Conservation (phyloP, 2,888 invertebrate genomes). For the Ormia ochracea region DNA sequence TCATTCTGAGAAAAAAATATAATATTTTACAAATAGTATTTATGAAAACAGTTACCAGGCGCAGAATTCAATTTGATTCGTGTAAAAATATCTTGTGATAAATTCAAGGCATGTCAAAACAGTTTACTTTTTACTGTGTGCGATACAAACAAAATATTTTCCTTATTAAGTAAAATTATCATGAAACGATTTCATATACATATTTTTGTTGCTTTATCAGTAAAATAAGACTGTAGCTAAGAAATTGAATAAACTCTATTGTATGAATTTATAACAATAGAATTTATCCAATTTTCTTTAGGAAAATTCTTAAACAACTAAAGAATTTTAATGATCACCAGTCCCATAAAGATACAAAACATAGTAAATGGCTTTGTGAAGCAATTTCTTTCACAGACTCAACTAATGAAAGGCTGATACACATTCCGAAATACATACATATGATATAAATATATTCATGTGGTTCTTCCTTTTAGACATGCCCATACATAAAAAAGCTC, state of each 20-base stretch:
- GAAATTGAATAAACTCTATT: slow-evolving; percentile 53
- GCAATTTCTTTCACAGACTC: slow-evolving; percentile 36
- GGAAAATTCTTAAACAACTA: slow-evolving; percentile 46
- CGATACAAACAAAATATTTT: background rate
- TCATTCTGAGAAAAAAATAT: too few species aligned
- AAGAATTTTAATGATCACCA: slow-evolving; percentile 59
- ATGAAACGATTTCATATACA: background rate
- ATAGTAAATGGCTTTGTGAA: slow-evolving; percentile 20
- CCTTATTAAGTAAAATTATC: slow-evolving; percentile 5
- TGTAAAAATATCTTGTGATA: too few species aligned
- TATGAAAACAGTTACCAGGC: too few species aligned
- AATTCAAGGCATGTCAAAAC: background rate
- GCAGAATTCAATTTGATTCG: too few species aligned
- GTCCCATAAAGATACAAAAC: slow-evolving; percentile 43
- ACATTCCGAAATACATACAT: slow-evolving; percentile 6
- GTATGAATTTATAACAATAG: slow-evolving; percentile 33
- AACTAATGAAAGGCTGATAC: background rate
- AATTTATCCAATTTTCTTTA: slow-evolving; percentile 56
- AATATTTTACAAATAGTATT: too few species aligned
- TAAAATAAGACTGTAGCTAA: slow-evolving; percentile 43
- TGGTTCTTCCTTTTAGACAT: slow-evolving; percentile 19
- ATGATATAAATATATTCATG: slow-evolving; percentile 22
- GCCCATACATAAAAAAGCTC: slow-evolving; percentile 36
- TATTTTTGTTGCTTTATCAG: slow-evolving; percentile 16
- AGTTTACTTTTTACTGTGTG: background rate